Evolutionary conservation across 2,113 vertebrate genomes (phyloP), one percentile per base, ranked within the genome.

Genomic region (Chelonoidis abingdonii): DNA sequence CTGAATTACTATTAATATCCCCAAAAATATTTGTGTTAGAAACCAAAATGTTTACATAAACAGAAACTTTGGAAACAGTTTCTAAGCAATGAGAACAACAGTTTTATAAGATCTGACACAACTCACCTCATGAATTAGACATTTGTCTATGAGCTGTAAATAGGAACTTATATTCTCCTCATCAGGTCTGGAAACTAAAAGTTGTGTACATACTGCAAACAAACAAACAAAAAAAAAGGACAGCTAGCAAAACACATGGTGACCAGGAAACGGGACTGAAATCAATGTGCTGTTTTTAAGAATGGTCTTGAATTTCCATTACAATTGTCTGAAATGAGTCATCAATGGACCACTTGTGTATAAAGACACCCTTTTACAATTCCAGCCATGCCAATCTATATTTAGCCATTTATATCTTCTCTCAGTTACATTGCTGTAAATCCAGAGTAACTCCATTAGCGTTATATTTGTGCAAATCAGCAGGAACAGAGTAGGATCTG

Each of bases 151-250:
- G 96, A 99, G 99, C 97, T 99, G 99, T 95, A 99, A 98, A 97
- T 99, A 99, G 94, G 99, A 99, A 98, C 99, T 99, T 98, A 99
- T 99, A 97, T 99, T 99, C 96, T 99, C 99, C 95, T 99, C 99
- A 10, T 99, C 99, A 0, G 99, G 99, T 96, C 99, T 98, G 44
- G 99, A 99, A 96, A 99, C 99, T 93, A 99, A 96, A 81, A 99
- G 99, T 97, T 99, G 99, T 35, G 99, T 99, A 96, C 99, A 99
- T 89, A 99, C 99, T 99, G 98, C 69, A 76, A 89, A 89, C 88
- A 29, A 83, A 41, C 79, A 65, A 69, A 57, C 50, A 53, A 16
- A 86, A 54, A 16, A 54, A 83, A 80, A 96, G 91, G 84, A 53
- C 65, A 83, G 88, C 93, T 84, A 95, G 86, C 93, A 56, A 88